Evolutionary conservation across 2,888 invertebrate genomes (phyloP), one percentile per base, ranked within the genome.

Genomic region (Scaptodrosophila latifasciaeformis): DNA sequence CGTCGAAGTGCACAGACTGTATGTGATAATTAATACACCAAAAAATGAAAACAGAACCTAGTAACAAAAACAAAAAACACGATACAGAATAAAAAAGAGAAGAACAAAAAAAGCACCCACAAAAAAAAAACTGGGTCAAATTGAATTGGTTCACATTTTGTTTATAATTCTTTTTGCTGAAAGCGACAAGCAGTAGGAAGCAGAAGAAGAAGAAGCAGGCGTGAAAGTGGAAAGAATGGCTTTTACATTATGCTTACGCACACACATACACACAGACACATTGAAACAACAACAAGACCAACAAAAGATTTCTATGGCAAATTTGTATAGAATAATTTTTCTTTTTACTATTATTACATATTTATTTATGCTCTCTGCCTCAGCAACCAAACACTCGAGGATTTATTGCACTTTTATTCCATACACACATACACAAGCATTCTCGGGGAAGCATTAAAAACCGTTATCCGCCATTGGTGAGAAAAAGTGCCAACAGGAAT

Each of bases 351-450:
- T 42, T 50, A 31, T 43, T 17, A 24, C 29, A 51, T 30, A 60
- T 59, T 60, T 58, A 58, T 51, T 58, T 58, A 58, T 58, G 60
- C 53, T 52, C 52, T 60, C 46, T 61, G 60, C 60, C 53, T 42
- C 42, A 39, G 18, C 48, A 48, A 34, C 46, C 48, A 49, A 51
- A 62, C 45, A 50, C 59, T 52, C 70, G 64, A 56, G 71, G 69
- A 81, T 81, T 74, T 74, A 81, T 81, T 78, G 81, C 81, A 75
- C 65, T 67, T 80, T 80, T 74, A 69, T 76, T 49, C 59, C 49
- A 2, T 30, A 43, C 44, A 49, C 42, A 17, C 31, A 45, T 43
- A 19, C 35, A 35, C 50, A 30, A 45, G 31, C 29, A 18, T 12
- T 18, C 34, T 39, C 9, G n/a, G 13, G 47, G 27, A 48, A 17